Evolutionary conservation across 2,113 vertebrate species (phyloP).

Genomic region (Rhizomys pruinosus): DNA sequence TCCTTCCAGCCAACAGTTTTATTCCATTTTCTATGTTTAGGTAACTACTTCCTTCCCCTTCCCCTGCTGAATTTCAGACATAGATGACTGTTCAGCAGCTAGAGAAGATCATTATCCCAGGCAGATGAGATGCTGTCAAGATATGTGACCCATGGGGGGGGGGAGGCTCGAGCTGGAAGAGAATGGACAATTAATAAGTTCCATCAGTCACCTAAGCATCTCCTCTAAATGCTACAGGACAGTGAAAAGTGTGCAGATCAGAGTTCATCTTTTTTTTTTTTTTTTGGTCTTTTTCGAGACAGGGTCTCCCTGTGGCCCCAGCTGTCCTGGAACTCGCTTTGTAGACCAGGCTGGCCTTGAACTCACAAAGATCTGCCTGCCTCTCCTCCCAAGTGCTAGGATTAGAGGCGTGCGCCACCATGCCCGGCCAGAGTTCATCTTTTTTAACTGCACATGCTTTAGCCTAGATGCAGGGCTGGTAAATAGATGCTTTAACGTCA

Average conservation of each 20-base stretch:
- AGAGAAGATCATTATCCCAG: neutral
- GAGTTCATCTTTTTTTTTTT: too few relatives aligned
- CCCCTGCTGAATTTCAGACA: neutral
- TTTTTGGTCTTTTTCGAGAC: too few relatives aligned
- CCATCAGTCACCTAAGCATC: neutral
- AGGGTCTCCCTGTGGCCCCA: too few relatives aligned
- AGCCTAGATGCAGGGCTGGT: neutral
- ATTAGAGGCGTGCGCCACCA: too few relatives aligned
- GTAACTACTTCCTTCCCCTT: too few relatives aligned
- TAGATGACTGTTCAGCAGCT: conserved; percentile 10
- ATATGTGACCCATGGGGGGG: neutral
- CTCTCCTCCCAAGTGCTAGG: too few relatives aligned
- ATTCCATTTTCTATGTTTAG: conserved; percentile 48
- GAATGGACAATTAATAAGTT: neutral
- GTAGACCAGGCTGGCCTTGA: too few relatives aligned
- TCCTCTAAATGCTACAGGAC: neutral
- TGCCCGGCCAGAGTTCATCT: neutral
- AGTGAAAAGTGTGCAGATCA: neutral
- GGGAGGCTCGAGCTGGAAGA: neutral
- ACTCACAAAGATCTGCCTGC: too few relatives aligned
- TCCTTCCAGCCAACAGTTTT: conserved; percentile 55
- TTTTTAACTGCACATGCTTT: neutral
- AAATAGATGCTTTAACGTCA: neutral
- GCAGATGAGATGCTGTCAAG: neutral
- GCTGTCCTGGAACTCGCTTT: too few relatives aligned